A percentile compares a stretch with the other conserved stretches of the same genome.
Conservation (phyloP, 1,140 invertebrate genomes). For the Lucilia cuprina region DNA sequence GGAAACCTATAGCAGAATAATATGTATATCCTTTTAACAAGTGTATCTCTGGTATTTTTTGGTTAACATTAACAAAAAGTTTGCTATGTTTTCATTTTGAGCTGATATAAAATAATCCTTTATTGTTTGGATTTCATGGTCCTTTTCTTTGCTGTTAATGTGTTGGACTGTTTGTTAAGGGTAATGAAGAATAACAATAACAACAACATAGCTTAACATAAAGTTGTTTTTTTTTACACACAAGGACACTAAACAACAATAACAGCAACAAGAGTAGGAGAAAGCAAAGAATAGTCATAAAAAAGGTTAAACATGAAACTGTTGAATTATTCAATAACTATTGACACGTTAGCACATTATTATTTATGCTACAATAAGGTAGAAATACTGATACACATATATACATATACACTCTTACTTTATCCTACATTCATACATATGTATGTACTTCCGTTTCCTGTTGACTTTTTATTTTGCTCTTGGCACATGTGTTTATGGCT, state of each 20-base stretch:
- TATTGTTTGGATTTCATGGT: background rate
- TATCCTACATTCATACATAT: background rate
- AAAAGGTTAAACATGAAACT: slow-evolving; percentile 32
- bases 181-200: background rate
- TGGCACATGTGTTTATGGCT: background rate
- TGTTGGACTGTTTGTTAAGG: background rate
- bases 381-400: background rate
- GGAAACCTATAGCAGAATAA: too few species aligned
- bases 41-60: background rate
- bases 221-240: background rate
- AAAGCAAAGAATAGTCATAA: background rate
- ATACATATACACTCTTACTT: background rate
- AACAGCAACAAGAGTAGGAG: too few species aligned
- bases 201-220: background rate
- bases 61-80: background rate
- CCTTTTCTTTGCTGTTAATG: background rate
- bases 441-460: slow-evolving; percentile 13
- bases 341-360: slow-evolving; percentile 35
- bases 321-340: slow-evolving; percentile 34
- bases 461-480: background rate
- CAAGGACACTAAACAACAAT: background rate
- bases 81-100: background rate
- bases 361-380: slow-evolving; percentile 18
- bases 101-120: background rate
- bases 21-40: background rate